A percentile compares a stretch with the other conserved stretches of the same genome.
Evolutionary conservation across 2,888 invertebrate species (phyloP).

Genomic region (Diachrysia chrysitis): DNA sequence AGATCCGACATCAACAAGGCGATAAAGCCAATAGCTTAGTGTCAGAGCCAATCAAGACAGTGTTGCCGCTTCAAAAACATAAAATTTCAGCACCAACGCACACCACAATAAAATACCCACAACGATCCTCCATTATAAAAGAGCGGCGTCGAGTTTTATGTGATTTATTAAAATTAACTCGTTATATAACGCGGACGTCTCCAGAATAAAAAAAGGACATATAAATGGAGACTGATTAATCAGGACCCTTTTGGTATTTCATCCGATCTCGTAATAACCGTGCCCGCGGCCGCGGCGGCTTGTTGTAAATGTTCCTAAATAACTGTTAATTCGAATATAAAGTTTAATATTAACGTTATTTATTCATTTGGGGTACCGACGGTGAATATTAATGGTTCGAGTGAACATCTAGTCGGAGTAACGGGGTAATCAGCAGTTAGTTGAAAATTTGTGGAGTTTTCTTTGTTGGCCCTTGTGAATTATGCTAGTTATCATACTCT

Average conservation of each 20-base stretch:
- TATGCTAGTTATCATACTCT: not conserved
- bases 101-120: slow-evolving; percentile 41
- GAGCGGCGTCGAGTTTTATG: slow-evolving; percentile 44
- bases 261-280: slow-evolving; percentile 43
- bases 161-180: slow-evolving; percentile 61
- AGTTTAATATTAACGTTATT: slow-evolving; percentile 52
- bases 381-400: slow-evolving; percentile 45
- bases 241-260: slow-evolving; percentile 50
- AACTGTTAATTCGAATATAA: slow-evolving; percentile 44
- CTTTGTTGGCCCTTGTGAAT: slow-evolving; percentile 1
- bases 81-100: slow-evolving; percentile 33
- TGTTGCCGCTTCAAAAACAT: not conserved
- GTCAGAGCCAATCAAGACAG: not conserved
- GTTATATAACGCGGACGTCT: slow-evolving; percentile 35
- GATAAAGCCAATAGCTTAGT: not conserved
- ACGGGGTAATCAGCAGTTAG: slow-evolving; percentile 35
- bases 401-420: slow-evolving; percentile 37
- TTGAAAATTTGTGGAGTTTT: slow-evolving; percentile 3
- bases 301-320: slow-evolving; percentile 33
- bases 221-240: slow-evolving; percentile 55
- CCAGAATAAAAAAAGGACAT: slow-evolving; percentile 50
- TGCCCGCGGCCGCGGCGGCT: slow-evolving; percentile 14
- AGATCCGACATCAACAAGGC: not conserved
- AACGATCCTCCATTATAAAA: slow-evolving; percentile 31
- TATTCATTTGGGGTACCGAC: slow-evolving; percentile 37